phyloP scores from a whole-genome alignment of 2,888 invertebrate genomes.

The Zele albiditarsus region DNA sequence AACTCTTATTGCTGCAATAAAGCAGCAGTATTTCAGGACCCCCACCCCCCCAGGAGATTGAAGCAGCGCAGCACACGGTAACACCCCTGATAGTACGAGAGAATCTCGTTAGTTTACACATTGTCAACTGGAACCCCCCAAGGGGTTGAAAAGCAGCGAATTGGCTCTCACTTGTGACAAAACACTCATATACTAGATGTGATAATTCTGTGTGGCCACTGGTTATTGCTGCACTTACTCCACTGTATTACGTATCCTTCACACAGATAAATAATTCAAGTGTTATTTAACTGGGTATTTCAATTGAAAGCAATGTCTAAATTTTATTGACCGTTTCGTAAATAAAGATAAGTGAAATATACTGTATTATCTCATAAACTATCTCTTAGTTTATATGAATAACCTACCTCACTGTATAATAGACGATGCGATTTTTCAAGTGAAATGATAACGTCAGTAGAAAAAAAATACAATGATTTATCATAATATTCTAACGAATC shows the following conservation, averaged over 20 bases:
- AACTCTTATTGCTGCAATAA: conserved; percentile 66
- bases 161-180: conserved; percentile 8
- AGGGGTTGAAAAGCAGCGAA: conserved; percentile 24
- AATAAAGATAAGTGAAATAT: background rate
- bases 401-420: background rate
- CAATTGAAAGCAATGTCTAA: background rate
- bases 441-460: background rate
- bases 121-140: conserved; percentile 19
- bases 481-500: background rate
- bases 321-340: background rate
- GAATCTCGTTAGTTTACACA: conserved; percentile 42
- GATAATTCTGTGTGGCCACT: conserved; percentile 20
- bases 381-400: background rate
- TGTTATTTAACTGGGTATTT: background rate
- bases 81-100: conserved; percentile 25
- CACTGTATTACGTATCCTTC: background rate
- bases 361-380: background rate
- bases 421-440: background rate
- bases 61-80: conserved; percentile 28
- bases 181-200: conserved; percentile 33
- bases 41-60: conserved; percentile 37
- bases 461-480: background rate
- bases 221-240: conserved; percentile 14
- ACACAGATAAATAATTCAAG: background rate
- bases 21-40: conserved; percentile 47